Evolutionary conservation across 2,113 vertebrate genomes (phyloP).

Genomic region (Glaucidium brasilianum): DNA sequence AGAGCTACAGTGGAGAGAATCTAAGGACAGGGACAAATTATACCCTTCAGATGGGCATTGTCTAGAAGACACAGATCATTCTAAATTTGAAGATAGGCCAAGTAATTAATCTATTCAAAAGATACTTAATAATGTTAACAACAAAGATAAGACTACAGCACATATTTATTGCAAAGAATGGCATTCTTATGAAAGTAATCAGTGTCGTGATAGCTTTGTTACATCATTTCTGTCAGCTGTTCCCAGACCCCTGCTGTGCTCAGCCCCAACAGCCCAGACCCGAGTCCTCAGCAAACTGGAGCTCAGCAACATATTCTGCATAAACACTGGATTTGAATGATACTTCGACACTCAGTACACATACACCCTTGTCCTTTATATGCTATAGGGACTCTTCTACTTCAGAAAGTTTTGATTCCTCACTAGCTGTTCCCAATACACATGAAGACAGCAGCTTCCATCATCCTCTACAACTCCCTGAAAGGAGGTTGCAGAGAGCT

Average conservation of each 20-base stretch:
- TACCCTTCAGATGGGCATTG: background rate
- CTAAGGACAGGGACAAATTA: background rate
- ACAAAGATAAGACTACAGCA: background rate
- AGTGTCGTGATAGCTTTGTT: background rate
- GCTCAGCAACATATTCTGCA: background rate
- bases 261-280: background rate
- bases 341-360: background rate
- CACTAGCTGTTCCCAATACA: background rate
- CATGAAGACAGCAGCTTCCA: background rate
- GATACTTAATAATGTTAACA: background rate
- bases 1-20: background rate
- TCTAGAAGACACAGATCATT: background rate
- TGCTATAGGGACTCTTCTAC: background rate
- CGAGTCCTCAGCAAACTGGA: background rate
- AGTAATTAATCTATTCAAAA: background rate
- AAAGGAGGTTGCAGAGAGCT: too few species aligned
- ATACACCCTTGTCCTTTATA: constrained; percentile 10
- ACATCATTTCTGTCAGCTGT: background rate
- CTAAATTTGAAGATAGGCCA: background rate
- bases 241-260: background rate
- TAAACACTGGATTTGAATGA: background rate
- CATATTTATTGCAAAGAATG: background rate
- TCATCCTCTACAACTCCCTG: too few species aligned
- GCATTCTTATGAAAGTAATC: background rate
- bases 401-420: background rate